Evolutionary conservation across 2,888 invertebrate genomes (phyloP), one percentile per base, ranked within the genome.

Genomic region (Dioctria linearis): DNA sequence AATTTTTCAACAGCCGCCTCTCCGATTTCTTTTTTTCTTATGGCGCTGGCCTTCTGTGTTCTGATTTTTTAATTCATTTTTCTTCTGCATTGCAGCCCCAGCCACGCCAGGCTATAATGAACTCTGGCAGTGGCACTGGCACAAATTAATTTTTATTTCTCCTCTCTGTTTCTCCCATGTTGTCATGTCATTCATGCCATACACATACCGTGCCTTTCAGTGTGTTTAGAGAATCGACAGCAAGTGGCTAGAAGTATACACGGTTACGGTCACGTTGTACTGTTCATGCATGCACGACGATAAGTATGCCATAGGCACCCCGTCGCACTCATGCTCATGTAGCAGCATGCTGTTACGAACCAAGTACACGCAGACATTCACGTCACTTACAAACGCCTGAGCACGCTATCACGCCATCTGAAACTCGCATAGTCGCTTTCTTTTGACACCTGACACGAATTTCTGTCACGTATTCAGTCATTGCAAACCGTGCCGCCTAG

Each of bases 361-460:
- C 54, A 54, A 8, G 11, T 57, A n/a, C 25, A 69, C 69, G 57
- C 73, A 40, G 42, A 51, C 73, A 51, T 57, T 69, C 11, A 51
- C 57, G 73, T 73, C 8, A 54, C 54, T 57, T 5, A 57, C 73
- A 9, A 69, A 73, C 73, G 73, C 73, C 49, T 69, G 69, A 73
- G 73, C 73, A 73, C 73, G 51, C 37, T 57, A 59, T 59, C 73
- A 73, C 73, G 51, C 37, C 73, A 59, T 59, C 59, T 11, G 46
- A 46, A 57, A 25, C 73, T 37, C n/a, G 25, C 25, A 25, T 25
- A 25, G 25, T 69, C 49, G 51, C 69, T 49, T 69, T 51, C 51
- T 51, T 69, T 51, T 59, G 73, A 73, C 73, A 73, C 73, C 51
- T 59, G 73, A 25, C 73, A 73, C 73, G 73, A 73, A 73, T 39